Conservation (phyloP, 2,888 invertebrate genomes). For the Napeogenes inachia region DNA sequence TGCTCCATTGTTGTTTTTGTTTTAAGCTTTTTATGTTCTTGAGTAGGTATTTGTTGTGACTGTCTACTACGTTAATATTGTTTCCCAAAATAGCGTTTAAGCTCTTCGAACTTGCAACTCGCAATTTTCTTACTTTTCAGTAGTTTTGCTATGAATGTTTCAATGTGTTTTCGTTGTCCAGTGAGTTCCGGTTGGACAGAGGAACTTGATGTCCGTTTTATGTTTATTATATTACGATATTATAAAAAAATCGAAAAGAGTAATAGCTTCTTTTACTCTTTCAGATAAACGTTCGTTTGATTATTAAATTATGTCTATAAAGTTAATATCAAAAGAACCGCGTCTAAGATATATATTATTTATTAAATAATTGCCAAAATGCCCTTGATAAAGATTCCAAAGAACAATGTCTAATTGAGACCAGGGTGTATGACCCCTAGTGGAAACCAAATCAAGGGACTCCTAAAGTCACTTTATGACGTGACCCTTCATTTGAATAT, state of each 20-base stretch:
- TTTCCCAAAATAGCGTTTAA: conserved; percentile 43
- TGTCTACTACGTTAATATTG: conserved; percentile 53
- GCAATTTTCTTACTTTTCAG: conserved; percentile 46
- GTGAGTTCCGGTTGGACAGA: conserved; percentile 49
- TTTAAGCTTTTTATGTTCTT: conserved; percentile 64
- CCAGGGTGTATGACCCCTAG: conserved; percentile 82
- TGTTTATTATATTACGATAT: conserved; percentile 19
- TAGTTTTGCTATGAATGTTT: conserved; percentile 55
- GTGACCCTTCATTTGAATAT: conserved; percentile 65
- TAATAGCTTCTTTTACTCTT: background rate
- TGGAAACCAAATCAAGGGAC: conserved; percentile 89
- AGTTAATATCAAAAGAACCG: conserved; percentile 15
- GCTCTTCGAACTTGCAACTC: conserved; percentile 43
- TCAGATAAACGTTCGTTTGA: background rate
- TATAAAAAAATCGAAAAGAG: conserved; percentile 5
- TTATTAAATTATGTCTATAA: background rate
- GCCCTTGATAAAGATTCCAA: conserved; percentile 60
- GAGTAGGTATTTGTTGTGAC: conserved; percentile 59
- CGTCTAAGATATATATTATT: conserved; percentile 23
- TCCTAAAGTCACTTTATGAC: conserved; percentile 81
- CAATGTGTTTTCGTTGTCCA: conserved; percentile 49
- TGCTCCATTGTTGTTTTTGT: conserved; percentile 56
- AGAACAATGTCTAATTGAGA: conserved; percentile 44
- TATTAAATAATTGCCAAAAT: conserved; percentile 30
- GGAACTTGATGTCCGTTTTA: conserved; percentile 39